Percentiles rank a stretch among this genome's conserved stretches.
Evolutionary conservation across 1,140 invertebrate genomes (phyloP).

Genomic region (Anastrepha ludens): DNA sequence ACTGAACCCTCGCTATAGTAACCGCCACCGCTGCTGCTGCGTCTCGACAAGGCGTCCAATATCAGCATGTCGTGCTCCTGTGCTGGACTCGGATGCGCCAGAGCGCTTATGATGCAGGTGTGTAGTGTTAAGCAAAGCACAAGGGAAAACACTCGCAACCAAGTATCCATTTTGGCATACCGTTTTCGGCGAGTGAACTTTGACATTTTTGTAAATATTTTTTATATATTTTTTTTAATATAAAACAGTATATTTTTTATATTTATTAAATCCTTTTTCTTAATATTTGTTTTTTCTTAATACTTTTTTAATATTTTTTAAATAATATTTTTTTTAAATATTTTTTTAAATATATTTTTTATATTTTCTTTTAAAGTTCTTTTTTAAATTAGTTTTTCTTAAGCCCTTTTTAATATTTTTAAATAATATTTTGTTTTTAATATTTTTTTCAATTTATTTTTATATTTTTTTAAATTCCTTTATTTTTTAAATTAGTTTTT

Average conservation of each 20-base stretch:
- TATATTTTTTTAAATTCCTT: no score
- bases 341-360: no score
- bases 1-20: slow-evolving; percentile 80
- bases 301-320: no score
- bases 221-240: background rate
- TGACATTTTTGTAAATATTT: slow-evolving; percentile 50
- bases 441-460: no score
- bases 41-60: slow-evolving; percentile 81
- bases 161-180: slow-evolving; percentile 64
- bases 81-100: slow-evolving; percentile 76
- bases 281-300: no score
- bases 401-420: no score
- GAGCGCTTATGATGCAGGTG: slow-evolving; percentile 3
- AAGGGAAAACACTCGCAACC: slow-evolving; percentile 61
- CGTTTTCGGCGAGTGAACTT: slow-evolving; percentile 49
- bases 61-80: slow-evolving; percentile 85
- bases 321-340: no score
- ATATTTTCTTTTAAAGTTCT: no score
- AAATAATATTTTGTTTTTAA: no score
- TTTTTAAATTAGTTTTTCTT: no score
- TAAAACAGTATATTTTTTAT: background rate
- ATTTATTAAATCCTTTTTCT: no score
- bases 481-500: no score
- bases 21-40: slow-evolving; percentile 76
- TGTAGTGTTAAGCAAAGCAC: background rate